phyloP scores from a whole-genome alignment of 2,113 vertebrate genomes.

The Myiopsitta monachus region DNA sequence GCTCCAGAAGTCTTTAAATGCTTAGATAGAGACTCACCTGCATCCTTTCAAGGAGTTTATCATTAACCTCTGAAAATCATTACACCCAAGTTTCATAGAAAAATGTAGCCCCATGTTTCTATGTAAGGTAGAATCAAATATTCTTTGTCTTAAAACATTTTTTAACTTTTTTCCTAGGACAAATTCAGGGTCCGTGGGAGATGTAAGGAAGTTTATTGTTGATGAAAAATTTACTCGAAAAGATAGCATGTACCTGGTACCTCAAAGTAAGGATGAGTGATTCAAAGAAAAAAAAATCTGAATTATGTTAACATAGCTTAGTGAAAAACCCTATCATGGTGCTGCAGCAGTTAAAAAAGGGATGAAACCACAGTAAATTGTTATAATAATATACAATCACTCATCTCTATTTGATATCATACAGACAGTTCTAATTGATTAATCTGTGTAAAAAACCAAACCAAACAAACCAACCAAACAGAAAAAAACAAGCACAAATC shows the following conservation, averaged over 20 bases:
- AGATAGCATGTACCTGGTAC: background rate
- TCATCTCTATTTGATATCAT: background rate
- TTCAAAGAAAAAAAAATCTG: background rate
- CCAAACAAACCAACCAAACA: background rate
- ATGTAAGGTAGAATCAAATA: background rate
- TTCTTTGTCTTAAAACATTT: background rate
- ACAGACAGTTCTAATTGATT: background rate
- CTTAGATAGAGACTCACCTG: background rate
- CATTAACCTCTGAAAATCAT: constrained; percentile 2
- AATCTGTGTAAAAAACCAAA: background rate
- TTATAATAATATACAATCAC: background rate
- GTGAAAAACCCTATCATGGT: background rate
- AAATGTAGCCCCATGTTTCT: background rate
- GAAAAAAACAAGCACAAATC: background rate
- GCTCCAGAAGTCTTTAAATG: constrained; percentile 10
- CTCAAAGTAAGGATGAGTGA: background rate
- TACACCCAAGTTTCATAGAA: background rate
- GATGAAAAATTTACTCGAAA: background rate
- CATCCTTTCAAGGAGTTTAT: background rate
- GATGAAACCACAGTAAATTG: background rate
- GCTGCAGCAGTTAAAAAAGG: background rate
- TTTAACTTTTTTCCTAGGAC: background rate
- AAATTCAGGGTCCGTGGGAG: background rate
- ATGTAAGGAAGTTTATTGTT: background rate
- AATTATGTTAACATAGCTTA: background rate